Evolutionary conservation across 2,113 vertebrate species (phyloP).

Genomic region (Ondatra zibethicus): DNA sequence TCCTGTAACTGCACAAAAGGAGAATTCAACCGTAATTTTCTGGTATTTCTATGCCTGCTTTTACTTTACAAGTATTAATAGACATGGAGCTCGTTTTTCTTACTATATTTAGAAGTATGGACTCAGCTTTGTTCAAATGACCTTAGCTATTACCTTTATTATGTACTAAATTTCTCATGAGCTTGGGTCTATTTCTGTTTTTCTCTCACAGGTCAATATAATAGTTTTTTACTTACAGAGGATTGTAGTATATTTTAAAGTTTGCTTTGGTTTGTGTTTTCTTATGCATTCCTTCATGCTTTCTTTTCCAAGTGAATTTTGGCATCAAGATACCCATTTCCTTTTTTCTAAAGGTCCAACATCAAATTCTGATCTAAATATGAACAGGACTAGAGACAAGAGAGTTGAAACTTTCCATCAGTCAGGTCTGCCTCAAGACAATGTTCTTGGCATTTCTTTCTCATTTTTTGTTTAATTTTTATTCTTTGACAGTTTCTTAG

Average conservation of each 20-base stretch:
- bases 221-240: not conserved
- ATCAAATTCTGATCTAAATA: conserved; percentile 4
- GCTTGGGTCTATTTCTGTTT: not conserved
- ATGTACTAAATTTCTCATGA: not conserved
- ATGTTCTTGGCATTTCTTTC: not conserved
- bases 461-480: not conserved
- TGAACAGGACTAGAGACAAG: not conserved
- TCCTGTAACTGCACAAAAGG: not conserved
- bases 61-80: not conserved
- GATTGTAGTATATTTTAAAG: not conserved
- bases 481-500: not conserved
- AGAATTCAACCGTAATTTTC: not conserved
- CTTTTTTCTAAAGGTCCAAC: not conserved
- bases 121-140: not conserved
- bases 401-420: not conserved
- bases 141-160: not conserved
- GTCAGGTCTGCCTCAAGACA: not conserved
- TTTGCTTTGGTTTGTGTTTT: conserved; percentile 23
- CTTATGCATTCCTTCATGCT: not conserved
- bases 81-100: not conserved
- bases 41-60: not conserved
- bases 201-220: not conserved
- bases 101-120: not conserved
- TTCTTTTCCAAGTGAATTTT: not conserved
- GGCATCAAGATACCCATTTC: not conserved